Evolutionary conservation across 2,113 vertebrate species (phyloP), one percentile per base, ranked within the genome.

Genomic region (Pseudorhombus dupliciocellatus): DNA sequence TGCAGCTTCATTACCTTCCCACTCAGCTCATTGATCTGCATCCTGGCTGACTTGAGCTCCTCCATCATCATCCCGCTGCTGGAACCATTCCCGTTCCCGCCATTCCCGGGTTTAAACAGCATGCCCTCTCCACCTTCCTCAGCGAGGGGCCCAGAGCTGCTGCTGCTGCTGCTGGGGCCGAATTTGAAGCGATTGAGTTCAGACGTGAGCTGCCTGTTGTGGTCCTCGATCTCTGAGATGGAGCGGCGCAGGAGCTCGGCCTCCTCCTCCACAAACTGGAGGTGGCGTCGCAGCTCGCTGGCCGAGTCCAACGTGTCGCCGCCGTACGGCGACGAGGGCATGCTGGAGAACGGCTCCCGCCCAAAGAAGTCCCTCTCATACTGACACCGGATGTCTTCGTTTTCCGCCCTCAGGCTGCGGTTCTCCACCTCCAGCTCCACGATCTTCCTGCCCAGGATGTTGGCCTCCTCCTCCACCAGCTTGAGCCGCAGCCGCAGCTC

Each of bases 401-500:
- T 98, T 77, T 99, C 98, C 0, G 97, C 95, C 66, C 96, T 95
- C 88, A 99, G 93, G 57, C 97, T 97, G 25, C 98, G 94, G 83
- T 98, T 99, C 90, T 99, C 98, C 78, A 99, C 97, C 70, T 99
- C 98, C 78, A 99, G 91, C 88, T 99, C 98, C 77, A 99, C 97
- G 0, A 99, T 97, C 92, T 99, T 99, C 2, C 98, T 92, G 28
- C 98, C 97, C 68, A 99, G 81, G 80, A 99, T 98, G 92, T 96
- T 98, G 18, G 98, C 98, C 86, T 99, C 98, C 69, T 99, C 98
- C 72, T 99, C 98, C 50, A 99, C 98, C 83, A 99, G 86, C 87
- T 96, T 97, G 61, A 99, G 95, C 4, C 97, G 93, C 60, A 99
- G 88, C n/a, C 97, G 96, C 21, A 99, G 90, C 88, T 99, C 98